Percentiles rank a stretch among this genome's conserved stretches.
Conservation (phyloP, 2,113 vertebrate species). For the Beaufortia kweichowensis region DNA sequence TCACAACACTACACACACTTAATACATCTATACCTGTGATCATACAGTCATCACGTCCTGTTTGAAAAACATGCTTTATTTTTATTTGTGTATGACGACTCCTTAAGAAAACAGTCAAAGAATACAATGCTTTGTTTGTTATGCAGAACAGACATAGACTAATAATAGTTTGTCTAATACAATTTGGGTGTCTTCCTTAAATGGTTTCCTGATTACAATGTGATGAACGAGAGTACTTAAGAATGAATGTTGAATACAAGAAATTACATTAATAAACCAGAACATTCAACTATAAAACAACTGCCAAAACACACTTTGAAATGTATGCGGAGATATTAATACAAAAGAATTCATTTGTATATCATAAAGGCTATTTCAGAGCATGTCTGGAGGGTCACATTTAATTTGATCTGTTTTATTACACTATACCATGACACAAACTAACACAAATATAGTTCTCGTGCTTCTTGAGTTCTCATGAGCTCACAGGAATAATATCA, state of each 20-base stretch:
- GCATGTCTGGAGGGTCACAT: constrained; percentile 8
- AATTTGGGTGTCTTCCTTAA: background rate
- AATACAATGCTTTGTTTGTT: background rate
- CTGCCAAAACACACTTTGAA: background rate
- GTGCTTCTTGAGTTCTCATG: background rate
- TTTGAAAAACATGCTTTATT: constrained; percentile 1
- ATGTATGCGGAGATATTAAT: constrained; percentile 1
- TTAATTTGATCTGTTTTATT: too few species aligned
- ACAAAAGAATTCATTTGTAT: background rate
- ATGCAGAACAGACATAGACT: background rate
- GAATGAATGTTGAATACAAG: too few species aligned
- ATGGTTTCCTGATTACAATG: background rate
- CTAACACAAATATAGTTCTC: background rate
- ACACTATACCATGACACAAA: background rate
- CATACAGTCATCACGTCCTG: constrained; percentile 12
- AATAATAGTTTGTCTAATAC: background rate
- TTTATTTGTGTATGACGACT: background rate
- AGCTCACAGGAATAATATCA: background rate
- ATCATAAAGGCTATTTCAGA: background rate
- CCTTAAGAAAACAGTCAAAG: background rate
- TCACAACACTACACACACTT: too few species aligned
- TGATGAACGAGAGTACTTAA: background rate
- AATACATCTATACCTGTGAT: background rate
- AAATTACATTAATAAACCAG: too few species aligned
- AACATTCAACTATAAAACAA: background rate